Percentiles rank a stretch among this genome's conserved stretches.
phyloP scores from a whole-genome alignment of 2,888 invertebrate species.

The Bursaphelenchus okinawaensis region DNA sequence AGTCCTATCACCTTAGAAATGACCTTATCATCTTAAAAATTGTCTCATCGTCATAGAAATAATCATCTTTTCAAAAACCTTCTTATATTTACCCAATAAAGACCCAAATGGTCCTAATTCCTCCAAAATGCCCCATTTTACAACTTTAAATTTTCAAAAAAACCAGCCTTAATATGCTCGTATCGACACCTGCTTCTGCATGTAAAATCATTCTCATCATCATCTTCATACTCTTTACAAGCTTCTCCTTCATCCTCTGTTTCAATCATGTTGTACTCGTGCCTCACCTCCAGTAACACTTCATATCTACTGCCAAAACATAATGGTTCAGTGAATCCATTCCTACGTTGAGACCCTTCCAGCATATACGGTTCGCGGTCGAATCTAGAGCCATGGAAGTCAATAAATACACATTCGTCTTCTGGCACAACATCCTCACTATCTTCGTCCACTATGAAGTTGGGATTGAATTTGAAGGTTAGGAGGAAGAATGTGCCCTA shows the following conservation, averaged over 20 bases:
- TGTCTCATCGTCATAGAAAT: too few species aligned
- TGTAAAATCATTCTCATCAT: constrained; percentile 46
- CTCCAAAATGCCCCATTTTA: neutral
- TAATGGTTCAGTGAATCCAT: constrained; percentile 42
- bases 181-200: constrained; percentile 45
- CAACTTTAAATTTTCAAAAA: too few species aligned
- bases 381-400: neutral
- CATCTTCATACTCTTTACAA: constrained; percentile 48
- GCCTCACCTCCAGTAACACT: constrained; percentile 46
- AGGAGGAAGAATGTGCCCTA: neutral
- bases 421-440: neutral
- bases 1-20: too few species aligned
- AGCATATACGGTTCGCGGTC: constrained; percentile 39
- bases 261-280: constrained; percentile 46
- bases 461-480: neutral
- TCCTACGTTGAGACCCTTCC: constrained; percentile 40
- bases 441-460: neutral
- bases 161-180: neutral
- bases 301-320: constrained; percentile 48
- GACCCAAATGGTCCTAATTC: too few species aligned
- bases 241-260: constrained; percentile 50
- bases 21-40: too few species aligned
- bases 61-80: too few species aligned
- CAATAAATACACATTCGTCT: constrained; percentile 3
- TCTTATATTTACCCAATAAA: too few species aligned